Evolutionary conservation across 2,888 invertebrate species (phyloP), one percentile per base, ranked within the genome.

Genomic region (Chrysopilus asiliformis): DNA sequence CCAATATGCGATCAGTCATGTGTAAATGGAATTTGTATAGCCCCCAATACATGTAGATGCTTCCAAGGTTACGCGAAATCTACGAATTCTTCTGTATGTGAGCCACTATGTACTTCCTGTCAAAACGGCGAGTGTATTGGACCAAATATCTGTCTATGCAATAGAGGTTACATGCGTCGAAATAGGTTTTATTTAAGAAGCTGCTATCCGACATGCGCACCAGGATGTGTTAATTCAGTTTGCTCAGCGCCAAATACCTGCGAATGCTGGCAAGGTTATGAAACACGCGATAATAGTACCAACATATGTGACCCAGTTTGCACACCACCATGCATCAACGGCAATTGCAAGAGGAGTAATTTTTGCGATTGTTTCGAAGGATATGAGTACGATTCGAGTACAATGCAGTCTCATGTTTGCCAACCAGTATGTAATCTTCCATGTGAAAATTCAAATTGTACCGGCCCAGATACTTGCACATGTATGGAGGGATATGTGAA

Each of bases 191-290:
- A 29, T 20, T 7, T 53, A 6, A 67, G 68, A 0, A 60, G 66
- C 39, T 80, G 79, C 45, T 61, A 76, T 1, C 66, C 77, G 2
- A 75, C 75, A 0, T 80, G 79, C 39, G 79, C 79, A 0, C 69
- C 75, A 13, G 74, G 74, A 1, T 80, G 79, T 47, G 67, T 73
- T 42, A 72, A 79, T 43, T 79, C 79, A 0, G 64, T 68, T 2
- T 80, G 79, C 43, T 63, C 71, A 43, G 61, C 68, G 1, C 66
- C 71, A 30, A 68, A 68, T 2, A 66, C 67, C 22, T 83, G 83
- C 43, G 61, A 69, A 7, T 84, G 84, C 49, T 70, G 53, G 3
- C 25, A 29, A 0, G 57, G 58, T 8, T 59, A 52, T 37, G 38
- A 24, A 14, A 25, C 20, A 0, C 40, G 57, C 10, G 56, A 60